Evolutionary conservation across 2,888 invertebrate genomes (phyloP).

Genomic region (Protophormia terraenovae): DNA sequence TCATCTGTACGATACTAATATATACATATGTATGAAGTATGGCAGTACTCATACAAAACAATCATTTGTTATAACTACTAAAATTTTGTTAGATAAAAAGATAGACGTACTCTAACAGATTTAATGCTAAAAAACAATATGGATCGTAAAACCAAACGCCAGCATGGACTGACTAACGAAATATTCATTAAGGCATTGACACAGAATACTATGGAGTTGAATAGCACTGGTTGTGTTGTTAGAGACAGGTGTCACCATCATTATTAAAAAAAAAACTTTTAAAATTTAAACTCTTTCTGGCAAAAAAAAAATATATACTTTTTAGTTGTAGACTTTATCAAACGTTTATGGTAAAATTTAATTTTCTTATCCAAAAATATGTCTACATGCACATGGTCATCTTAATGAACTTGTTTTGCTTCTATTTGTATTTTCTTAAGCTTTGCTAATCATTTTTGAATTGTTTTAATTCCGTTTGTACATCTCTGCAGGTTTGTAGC

Average conservation of each 20-base stretch:
- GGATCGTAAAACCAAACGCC: conserved; percentile 6
- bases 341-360: not conserved
- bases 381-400: not conserved
- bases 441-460: not conserved
- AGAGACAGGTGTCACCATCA: conserved; percentile 21
- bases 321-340: not conserved
- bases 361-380: not conserved
- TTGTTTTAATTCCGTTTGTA: not conserved
- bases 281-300: not conserved
- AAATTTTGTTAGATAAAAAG: conserved; percentile 4
- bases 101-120: not conserved
- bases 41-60: not conserved
- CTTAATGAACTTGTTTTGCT: not conserved
- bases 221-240: not conserved
- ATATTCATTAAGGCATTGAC: conserved; percentile 43
- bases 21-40: too few species aligned
- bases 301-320: not conserved
- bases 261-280: not conserved
- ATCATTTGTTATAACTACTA: not conserved
- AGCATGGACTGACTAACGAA: not conserved
- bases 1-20: not conserved
- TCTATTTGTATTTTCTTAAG: not conserved
- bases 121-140: not conserved
- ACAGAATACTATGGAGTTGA: conserved; percentile 35
- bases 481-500: not conserved